These are phyloP conservation scores for Hexactinellida sp. DNA, from an alignment of 37 sponge, comb jelly and placozoan genomes.

Conservation along the genomic window DNA sequence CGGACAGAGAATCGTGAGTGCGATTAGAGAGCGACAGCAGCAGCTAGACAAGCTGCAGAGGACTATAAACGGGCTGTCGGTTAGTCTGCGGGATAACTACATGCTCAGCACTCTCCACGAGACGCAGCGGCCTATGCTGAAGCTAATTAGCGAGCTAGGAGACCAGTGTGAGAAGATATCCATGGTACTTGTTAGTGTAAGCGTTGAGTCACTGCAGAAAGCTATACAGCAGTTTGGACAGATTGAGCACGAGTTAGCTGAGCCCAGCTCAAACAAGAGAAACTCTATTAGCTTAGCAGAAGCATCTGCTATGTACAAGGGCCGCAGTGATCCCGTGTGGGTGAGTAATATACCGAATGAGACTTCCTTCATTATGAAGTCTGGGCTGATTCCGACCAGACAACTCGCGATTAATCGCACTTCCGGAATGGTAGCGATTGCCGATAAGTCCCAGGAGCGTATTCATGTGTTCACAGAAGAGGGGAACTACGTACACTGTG, in stretches of 20 bases:
- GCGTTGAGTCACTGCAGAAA: neutral
- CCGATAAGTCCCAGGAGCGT: neutral
- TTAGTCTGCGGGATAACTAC: neutral
- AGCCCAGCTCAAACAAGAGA: neutral
- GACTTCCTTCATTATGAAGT: neutral
- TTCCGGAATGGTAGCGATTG: neutral
- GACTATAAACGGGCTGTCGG: neutral
- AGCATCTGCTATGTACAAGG: neutral
- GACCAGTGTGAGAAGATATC: neutral
- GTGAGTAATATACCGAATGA: neutral
- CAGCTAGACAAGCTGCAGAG: neutral
- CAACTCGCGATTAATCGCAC: conserved; percentile 17
- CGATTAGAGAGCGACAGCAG: neutral
- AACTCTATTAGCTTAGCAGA: neutral
- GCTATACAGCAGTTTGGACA: neutral
- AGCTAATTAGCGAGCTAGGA: neutral
- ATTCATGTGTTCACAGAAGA: neutral
- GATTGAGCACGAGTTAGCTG: neutral
- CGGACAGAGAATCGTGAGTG: neutral
- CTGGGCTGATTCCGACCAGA: neutral
- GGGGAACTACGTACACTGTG: neutral
- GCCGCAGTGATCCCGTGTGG: neutral
- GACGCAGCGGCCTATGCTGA: neutral
- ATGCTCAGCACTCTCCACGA: neutral
- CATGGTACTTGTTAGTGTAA: neutral